Conservation (phyloP, 2,797 vertebrate genomes). For the Enteromius paludinosus region DNA sequence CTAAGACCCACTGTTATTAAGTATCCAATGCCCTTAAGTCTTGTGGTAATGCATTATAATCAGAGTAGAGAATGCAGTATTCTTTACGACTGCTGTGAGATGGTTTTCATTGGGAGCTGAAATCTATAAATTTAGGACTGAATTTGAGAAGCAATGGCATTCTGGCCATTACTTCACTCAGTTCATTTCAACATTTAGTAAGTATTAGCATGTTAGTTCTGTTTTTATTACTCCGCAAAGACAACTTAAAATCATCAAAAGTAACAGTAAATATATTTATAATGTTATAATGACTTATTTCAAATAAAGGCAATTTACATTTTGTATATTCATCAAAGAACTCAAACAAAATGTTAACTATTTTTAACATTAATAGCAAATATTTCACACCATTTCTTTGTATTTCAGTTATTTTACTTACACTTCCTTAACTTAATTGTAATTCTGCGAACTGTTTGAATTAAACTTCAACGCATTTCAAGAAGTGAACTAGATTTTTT, state of each 20-base stretch:
- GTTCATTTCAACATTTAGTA: neutral
- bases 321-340: neutral
- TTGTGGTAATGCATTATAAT: constrained; percentile 22
- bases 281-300: neutral
- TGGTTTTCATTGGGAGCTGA: neutral
- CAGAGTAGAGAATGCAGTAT: constrained; percentile 15
- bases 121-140: neutral
- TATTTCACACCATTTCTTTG: neutral
- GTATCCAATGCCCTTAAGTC: constrained; percentile 37
- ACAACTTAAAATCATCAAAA: neutral
- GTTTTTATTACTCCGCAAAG: neutral
- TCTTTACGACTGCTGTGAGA: neutral
- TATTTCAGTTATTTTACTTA: neutral
- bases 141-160: neutral
- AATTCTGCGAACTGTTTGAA: neutral
- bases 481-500: constrained; percentile 10
- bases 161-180: neutral
- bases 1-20: constrained; percentile 35
- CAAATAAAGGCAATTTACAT: neutral
- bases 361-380: neutral
- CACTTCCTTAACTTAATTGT: neutral
- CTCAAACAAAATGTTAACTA: neutral
- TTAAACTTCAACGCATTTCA: neutral
- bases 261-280: neutral
- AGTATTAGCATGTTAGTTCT: neutral